A percentile compares a stretch with the other conserved stretches of the same genome.
Conservation (phyloP, 2,888 invertebrate genomes). For the Boloria euphrosyne region DNA sequence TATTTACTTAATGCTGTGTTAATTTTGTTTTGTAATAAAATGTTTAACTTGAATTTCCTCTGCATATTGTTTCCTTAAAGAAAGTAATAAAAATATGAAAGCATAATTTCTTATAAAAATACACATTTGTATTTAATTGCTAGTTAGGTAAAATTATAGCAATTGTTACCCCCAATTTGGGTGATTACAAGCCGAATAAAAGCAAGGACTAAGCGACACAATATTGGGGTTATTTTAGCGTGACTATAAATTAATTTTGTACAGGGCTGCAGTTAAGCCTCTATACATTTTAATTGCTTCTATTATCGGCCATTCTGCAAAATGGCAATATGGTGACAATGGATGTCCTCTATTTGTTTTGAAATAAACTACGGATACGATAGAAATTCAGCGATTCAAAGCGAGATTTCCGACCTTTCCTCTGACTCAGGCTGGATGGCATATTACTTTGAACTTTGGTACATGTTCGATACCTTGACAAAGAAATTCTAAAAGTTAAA, state of each 20-base stretch:
- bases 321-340: constrained; percentile 73
- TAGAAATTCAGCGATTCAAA: neutral
- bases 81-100: too few relatives aligned
- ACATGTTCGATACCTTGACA: too few relatives aligned
- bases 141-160: constrained; percentile 19
- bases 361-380: constrained; percentile 41
- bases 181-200: constrained; percentile 56
- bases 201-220: constrained; percentile 48
- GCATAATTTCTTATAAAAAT: neutral
- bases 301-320: constrained; percentile 77
- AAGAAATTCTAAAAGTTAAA: too few relatives aligned
- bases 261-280: constrained; percentile 79
- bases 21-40: too few relatives aligned
- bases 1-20: too few relatives aligned
- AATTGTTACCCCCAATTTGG: constrained; percentile 50
- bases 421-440: too few relatives aligned
- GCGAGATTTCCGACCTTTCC: too few relatives aligned
- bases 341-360: constrained; percentile 57
- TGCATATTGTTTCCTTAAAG: too few relatives aligned
- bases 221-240: constrained; percentile 72
- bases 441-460: too few relatives aligned
- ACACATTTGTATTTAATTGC: constrained; percentile 7
- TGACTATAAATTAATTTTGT: constrained; percentile 80
- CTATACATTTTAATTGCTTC: constrained; percentile 82
- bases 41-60: too few relatives aligned